A percentile compares a stretch with the other conserved stretches of the same genome.
Evolutionary conservation across 2,113 vertebrate genomes (phyloP).

Genomic region (Asarcornis scutulata): DNA sequence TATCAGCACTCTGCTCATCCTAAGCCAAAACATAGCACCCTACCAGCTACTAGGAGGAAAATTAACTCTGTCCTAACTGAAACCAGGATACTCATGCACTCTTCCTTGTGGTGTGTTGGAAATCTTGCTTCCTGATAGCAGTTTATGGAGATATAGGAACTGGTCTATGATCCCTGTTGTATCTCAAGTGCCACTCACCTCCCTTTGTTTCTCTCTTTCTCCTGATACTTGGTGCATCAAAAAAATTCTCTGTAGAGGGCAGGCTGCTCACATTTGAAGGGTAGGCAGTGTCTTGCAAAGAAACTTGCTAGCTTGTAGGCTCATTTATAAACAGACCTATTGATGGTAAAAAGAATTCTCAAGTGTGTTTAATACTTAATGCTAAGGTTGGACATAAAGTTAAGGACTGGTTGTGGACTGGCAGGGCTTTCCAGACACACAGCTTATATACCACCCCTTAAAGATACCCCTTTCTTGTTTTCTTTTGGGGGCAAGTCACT

Average conservation of each 20-base stretch:
- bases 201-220: not conserved
- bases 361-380: not conserved
- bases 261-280: not conserved
- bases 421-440: not conserved
- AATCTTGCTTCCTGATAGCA: not conserved
- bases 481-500: not conserved
- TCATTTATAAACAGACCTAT: not conserved
- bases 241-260: not conserved
- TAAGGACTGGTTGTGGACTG: not conserved
- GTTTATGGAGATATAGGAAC: not conserved
- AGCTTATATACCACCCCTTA: not conserved
- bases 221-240: not conserved
- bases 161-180: not conserved
- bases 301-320: not conserved
- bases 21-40: no score
- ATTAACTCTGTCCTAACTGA: no score
- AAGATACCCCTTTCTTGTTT: rapidly evolving
- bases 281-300: not conserved
- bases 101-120: not conserved
- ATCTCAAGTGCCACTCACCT: not conserved
- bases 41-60: no score
- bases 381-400: not conserved
- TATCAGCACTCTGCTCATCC: no score
- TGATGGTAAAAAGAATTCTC: not conserved
- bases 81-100: not conserved